These are phyloP conservation scores for Psittacara wagleri DNA, from an alignment of 2,113 vertebrate species.

Conservation along the genomic window DNA sequence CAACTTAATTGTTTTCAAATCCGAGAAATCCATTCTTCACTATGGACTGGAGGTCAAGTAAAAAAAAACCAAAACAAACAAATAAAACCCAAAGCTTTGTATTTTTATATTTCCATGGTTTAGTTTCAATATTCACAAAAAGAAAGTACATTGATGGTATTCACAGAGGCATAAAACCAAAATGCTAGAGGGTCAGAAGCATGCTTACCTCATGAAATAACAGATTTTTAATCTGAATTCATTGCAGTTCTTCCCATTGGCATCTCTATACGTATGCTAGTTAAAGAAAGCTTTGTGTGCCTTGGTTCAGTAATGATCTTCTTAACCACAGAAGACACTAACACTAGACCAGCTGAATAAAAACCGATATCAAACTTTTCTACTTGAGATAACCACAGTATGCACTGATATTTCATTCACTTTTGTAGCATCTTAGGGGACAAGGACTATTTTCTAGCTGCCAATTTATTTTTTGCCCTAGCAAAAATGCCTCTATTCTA, in stretches of 20 bases:
- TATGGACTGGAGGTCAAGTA: background rate
- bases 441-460: background rate
- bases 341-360: background rate
- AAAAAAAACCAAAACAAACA: background rate
- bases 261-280: constrained; percentile 84
- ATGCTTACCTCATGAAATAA: constrained; percentile 93
- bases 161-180: background rate
- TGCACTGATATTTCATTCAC: background rate
- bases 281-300: constrained; percentile 76
- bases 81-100: background rate
- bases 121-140: background rate
- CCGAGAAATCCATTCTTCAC: background rate
- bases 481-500: background rate
- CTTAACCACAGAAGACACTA: background rate
- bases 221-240: constrained; percentile 91
- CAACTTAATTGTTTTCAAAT: background rate
- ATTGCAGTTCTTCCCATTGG: constrained; percentile 77
- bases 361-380: background rate
- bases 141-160: background rate
- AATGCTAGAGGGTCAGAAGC: background rate
- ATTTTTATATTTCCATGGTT: background rate
- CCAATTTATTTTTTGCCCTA: background rate
- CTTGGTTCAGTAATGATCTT: background rate
- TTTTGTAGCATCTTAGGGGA: background rate
- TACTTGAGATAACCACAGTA: background rate